A percentile compares a stretch with the other conserved stretches of the same genome.
Evolutionary conservation across 2,797 vertebrate species (phyloP).

Genomic region (Thunnus albacares): DNA sequence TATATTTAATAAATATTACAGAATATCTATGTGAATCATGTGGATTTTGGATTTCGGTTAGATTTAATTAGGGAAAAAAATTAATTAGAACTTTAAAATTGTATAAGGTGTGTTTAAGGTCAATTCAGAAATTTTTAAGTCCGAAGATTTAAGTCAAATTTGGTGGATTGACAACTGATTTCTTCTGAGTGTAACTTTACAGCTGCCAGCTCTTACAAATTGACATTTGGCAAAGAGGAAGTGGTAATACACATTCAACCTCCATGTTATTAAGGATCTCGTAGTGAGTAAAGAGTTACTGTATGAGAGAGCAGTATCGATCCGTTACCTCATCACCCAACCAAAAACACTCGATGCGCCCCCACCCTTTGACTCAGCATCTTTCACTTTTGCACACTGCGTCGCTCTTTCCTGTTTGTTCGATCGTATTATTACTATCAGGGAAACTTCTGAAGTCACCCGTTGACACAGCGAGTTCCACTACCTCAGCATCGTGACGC

Average conservation of each 20-base stretch:
- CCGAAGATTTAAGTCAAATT: background rate
- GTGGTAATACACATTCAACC: slow-evolving; percentile 58
- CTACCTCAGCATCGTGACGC: slow-evolving; percentile 50
- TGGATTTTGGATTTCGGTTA: no score
- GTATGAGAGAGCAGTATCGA: slow-evolving; percentile 58
- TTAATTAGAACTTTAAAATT: no score
- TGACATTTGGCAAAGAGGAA: slow-evolving; percentile 52
- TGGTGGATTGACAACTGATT: background rate
- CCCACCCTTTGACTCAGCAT: slow-evolving; percentile 80
- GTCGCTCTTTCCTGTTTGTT: slow-evolving; percentile 75
- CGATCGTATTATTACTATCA: slow-evolving; percentile 82
- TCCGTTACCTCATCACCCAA: slow-evolving; percentile 62
- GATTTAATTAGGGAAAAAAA: no score
- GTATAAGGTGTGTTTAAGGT: no score
- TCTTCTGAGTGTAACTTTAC: slow-evolving; percentile 20
- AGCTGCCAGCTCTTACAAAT: slow-evolving; percentile 8
- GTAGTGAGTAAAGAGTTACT: slow-evolving; percentile 39
- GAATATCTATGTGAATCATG: background rate
- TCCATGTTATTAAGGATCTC: slow-evolving; percentile 58
- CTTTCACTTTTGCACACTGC: slow-evolving; percentile 78
- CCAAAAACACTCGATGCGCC: slow-evolving; percentile 54
- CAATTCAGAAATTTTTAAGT: background rate
- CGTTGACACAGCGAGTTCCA: slow-evolving; percentile 80
- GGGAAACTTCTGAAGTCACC: slow-evolving; percentile 79
- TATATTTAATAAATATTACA: background rate